phyloP scores from a whole-genome alignment of 1,140 invertebrate genomes.

The Papilio helenus region DNA sequence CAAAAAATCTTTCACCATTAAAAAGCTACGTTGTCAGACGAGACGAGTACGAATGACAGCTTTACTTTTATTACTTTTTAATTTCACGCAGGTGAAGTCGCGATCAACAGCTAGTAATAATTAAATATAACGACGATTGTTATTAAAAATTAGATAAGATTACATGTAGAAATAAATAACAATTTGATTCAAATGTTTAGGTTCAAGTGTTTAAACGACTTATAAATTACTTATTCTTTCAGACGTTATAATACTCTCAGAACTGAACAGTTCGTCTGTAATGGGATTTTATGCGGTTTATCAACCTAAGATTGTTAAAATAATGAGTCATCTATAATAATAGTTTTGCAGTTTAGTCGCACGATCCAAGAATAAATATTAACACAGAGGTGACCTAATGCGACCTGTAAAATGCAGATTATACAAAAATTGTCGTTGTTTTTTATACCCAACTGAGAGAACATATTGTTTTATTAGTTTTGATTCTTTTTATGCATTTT shows the following conservation, averaged over 20 bases:
- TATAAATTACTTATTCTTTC: background rate
- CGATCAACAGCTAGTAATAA: background rate
- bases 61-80: no score
- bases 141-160: no score
- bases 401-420: background rate
- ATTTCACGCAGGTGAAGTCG: no score
- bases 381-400: conserved; percentile 7
- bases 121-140: no score
- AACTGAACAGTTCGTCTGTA: no score
- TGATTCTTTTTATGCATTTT: background rate
- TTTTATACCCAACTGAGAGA: background rate
- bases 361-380: conserved; percentile 15
- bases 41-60: no score
- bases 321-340: background rate
- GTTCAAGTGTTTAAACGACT: background rate
- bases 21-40: no score
- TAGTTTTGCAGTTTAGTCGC: background rate
- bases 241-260: no score
- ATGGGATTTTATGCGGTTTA: background rate
- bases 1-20: no score
- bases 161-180: no score
- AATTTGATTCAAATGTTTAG: no score
- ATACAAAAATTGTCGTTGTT: background rate
- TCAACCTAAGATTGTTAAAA: background rate
- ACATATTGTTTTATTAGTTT: background rate